These are phyloP conservation scores for Meteorus sp. DNA, from an alignment of 1,140 invertebrate genomes.

Conservation along the genomic window DNA sequence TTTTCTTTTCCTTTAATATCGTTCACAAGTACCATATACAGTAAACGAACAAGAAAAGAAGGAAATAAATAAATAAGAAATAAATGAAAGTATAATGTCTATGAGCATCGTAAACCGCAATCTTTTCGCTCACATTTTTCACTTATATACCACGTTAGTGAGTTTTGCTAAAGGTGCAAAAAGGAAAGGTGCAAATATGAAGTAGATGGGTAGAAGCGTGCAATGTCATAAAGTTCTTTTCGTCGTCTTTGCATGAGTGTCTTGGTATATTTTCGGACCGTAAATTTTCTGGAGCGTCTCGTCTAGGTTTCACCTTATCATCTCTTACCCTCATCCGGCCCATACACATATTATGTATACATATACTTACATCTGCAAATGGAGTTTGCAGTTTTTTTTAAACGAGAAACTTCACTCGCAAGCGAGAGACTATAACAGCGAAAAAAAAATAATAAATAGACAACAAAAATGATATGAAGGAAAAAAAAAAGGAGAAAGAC, in stretches of 20 bases:
- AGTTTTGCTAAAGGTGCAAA: neutral
- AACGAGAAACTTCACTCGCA: constrained; percentile 12
- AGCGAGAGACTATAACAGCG: constrained; percentile 3
- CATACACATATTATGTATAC: no score
- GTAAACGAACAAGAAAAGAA: no score
- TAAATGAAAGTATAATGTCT: no score
- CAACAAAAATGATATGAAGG: constrained; percentile 14
- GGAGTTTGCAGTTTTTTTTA: constrained; percentile 19
- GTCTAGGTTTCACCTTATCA: constrained; percentile 9
- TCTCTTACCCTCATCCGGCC: neutral
- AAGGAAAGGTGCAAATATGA: no score
- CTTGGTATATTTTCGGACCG: constrained; percentile 3
- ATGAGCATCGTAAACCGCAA: constrained; percentile 30
- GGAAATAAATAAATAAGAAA: no score
- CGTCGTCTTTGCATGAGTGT: constrained; percentile 6
- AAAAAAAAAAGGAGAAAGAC: constrained; percentile 5
- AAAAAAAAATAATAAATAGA: constrained; percentile 27
- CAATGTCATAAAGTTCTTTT: constrained; percentile 16
- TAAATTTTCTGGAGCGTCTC: constrained; percentile 21
- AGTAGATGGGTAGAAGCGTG: no score
- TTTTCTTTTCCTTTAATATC: no score
- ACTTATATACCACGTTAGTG: constrained; percentile 16
- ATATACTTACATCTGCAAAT: constrained; percentile 24
- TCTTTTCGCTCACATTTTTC: constrained; percentile 30
- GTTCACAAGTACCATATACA: no score